Percentiles rank a stretch among this genome's conserved stretches.
phyloP scores from a whole-genome alignment of 2,888 invertebrate species.

The Quadroppia sp. region DNA sequence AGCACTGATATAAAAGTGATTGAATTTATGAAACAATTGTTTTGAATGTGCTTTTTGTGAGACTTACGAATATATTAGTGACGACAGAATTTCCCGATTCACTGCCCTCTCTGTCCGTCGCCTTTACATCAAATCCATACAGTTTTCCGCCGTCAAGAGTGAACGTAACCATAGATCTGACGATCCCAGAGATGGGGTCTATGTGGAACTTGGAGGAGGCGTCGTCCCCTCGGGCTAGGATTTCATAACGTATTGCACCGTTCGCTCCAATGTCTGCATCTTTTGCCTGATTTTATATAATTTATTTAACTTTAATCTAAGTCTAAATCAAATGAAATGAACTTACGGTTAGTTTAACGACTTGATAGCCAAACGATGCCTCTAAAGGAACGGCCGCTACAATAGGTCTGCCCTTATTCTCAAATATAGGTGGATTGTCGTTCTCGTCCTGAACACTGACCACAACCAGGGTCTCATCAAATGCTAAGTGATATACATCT shows the following conservation, averaged over 20 bases:
- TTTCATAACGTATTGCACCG: slow-evolving; percentile 72
- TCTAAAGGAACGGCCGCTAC: slow-evolving; percentile 76
- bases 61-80: slow-evolving; percentile 72
- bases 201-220: slow-evolving; percentile 71
- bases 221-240: slow-evolving; percentile 62
- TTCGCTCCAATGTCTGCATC: slow-evolving; percentile 72
- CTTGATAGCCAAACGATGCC: slow-evolving; percentile 75
- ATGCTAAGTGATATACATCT: slow-evolving; percentile 48
- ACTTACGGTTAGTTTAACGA: slow-evolving; percentile 66
- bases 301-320: neutral
- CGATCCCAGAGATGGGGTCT: slow-evolving; percentile 69
- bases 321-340: too few relatives aligned
- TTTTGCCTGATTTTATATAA: slow-evolving; percentile 58
- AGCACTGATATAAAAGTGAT: neutral
- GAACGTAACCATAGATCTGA: slow-evolving; percentile 67
- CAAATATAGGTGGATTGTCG: slow-evolving; percentile 75
- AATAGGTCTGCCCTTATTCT: slow-evolving; percentile 68
- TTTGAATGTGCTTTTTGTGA: neutral
- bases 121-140: slow-evolving; percentile 81
- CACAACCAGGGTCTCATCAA: slow-evolving; percentile 72
- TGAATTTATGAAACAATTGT: neutral
- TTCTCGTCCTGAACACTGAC: slow-evolving; percentile 74
- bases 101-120: slow-evolving; percentile 72
- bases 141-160: slow-evolving; percentile 67
- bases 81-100: slow-evolving; percentile 77